These are phyloP conservation scores for Fulmarus glacialis DNA, from an alignment of 2,113 vertebrate genomes.

Conservation along the genomic window DNA sequence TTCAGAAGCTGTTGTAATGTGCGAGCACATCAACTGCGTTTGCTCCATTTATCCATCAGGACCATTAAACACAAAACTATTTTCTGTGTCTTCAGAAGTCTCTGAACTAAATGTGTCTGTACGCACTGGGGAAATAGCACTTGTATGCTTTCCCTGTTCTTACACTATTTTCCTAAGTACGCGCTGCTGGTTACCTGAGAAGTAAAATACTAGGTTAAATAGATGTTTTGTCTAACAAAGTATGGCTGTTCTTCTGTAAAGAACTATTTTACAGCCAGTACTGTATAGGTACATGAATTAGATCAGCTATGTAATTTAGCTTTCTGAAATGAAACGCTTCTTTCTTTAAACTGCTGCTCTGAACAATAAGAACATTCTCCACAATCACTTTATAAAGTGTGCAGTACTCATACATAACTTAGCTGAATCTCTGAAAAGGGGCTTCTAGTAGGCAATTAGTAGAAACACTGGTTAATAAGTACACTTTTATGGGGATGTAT, in stretches of 20 bases:
- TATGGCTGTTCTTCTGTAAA: background rate
- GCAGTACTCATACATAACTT: background rate
- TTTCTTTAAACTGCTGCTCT: background rate
- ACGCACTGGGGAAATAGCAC: background rate
- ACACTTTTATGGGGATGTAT: background rate
- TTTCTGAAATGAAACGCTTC: background rate
- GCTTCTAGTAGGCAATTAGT: background rate
- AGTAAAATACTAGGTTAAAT: background rate
- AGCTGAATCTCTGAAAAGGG: background rate
- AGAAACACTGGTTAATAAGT: background rate
- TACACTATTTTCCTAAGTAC: background rate
- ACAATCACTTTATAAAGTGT: background rate
- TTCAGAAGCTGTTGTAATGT: background rate
- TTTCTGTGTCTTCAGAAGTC: background rate
- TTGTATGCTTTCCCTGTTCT: background rate
- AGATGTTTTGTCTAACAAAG: background rate
- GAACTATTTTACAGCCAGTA: background rate
- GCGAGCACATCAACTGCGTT: rapidly evolving
- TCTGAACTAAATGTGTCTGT: background rate
- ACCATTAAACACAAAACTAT: background rate
- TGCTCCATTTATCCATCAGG: background rate
- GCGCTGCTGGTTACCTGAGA: background rate
- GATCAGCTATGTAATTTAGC: background rate
- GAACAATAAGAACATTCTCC: background rate
- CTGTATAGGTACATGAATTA: background rate